phyloP scores from a whole-genome alignment of 2,797 vertebrate species.

The Chlorospingus flavigularis region DNA sequence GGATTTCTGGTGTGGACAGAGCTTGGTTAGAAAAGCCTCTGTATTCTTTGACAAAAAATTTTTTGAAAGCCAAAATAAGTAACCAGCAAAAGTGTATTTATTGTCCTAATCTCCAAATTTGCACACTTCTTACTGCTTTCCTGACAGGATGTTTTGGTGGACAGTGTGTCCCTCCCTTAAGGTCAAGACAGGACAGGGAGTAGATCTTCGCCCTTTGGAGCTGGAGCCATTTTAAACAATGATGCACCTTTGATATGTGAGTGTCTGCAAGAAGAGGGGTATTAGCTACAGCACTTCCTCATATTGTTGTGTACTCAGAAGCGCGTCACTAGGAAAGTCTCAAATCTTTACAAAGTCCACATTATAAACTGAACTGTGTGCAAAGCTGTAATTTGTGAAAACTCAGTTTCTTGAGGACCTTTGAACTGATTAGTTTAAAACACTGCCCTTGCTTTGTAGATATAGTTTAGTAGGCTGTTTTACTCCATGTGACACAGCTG shows the following conservation, averaged over 20 bases:
- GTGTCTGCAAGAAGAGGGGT: slow-evolving; percentile 7
- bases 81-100: background rate
- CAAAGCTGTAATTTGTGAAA: background rate
- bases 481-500: background rate
- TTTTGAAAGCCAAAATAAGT: background rate
- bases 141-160: slow-evolving; percentile 64
- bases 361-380: background rate
- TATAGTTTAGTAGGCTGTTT: background rate
- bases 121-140: slow-evolving; percentile 20
- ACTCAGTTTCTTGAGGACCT: slow-evolving; percentile 12
- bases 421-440: slow-evolving; percentile 9
- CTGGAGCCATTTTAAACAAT: slow-evolving; percentile 52
- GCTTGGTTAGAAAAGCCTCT: background rate
- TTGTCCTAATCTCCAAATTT: slow-evolving; percentile 40
- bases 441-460: background rate
- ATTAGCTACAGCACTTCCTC: slow-evolving; percentile 23
- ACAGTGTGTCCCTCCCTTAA: slow-evolving; percentile 42
- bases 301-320: slow-evolving; percentile 29
- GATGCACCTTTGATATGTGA: slow-evolving; percentile 36
- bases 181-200: slow-evolving; percentile 38
- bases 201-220: slow-evolving; percentile 44
- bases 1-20: background rate
- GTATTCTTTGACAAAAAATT: background rate
- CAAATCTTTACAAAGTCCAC: slow-evolving; percentile 41
- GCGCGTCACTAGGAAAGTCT: background rate